Evolutionary conservation across 2,888 invertebrate genomes (phyloP).

Genomic region (Protula sp.): DNA sequence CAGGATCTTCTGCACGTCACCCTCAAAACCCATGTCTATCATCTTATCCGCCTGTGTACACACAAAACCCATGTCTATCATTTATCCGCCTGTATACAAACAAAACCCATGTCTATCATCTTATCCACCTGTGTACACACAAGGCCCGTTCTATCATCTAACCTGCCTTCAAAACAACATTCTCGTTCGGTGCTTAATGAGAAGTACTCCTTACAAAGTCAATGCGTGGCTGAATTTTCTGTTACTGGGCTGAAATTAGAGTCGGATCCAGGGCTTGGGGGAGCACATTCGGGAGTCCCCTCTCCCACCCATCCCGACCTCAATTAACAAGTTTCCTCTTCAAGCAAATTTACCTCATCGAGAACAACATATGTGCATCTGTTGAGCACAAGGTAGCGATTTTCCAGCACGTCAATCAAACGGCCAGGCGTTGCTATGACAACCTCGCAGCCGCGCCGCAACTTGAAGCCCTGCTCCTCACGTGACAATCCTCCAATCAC

Average conservation of each 20-base stretch:
- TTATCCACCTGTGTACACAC: slow-evolving; percentile 76
- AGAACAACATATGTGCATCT: slow-evolving; percentile 94
- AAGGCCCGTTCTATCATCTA: not conserved
- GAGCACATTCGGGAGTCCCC: too few relatives aligned
- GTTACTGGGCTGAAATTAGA: too few relatives aligned
- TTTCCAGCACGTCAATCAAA: slow-evolving; percentile 96
- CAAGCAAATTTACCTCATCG: slow-evolving; percentile 58
- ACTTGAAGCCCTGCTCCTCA: slow-evolving; percentile 96
- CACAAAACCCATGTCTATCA: not conserved
- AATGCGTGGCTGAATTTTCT: too few relatives aligned
- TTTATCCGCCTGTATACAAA: not conserved
- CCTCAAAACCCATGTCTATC: slow-evolving; percentile 99
- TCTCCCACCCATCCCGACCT: too few relatives aligned
- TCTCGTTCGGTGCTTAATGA: too few relatives aligned
- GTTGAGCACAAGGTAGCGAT: slow-evolving; percentile 90
- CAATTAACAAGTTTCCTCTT: too few relatives aligned
- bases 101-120: slow-evolving; percentile 99
- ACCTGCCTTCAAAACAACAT: slow-evolving; percentile 56
- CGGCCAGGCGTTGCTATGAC: slow-evolving; percentile 99
- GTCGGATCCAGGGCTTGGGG: too few relatives aligned
- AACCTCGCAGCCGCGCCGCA: slow-evolving; percentile 96
- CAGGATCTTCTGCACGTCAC: slow-evolving; percentile 89
- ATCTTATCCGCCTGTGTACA: slow-evolving; percentile 86
- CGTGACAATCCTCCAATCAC: slow-evolving; percentile 67
- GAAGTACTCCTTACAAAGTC: too few relatives aligned